Conservation (phyloP, 2,888 invertebrate genomes). For the Acanthosepion pharaonis region DNA sequence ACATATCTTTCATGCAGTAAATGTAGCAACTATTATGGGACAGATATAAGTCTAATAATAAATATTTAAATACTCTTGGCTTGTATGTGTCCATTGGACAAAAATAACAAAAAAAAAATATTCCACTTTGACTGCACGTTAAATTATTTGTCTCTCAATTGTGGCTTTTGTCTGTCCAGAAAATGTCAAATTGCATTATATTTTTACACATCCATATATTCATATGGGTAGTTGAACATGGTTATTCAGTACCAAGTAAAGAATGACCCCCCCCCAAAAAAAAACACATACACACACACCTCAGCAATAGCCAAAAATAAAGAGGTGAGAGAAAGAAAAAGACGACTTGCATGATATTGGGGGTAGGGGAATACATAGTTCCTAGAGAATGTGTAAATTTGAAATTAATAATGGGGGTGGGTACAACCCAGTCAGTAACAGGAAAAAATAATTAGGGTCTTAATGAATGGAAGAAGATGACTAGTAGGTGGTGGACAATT, state of each 20-base stretch:
- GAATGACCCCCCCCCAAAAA: neutral
- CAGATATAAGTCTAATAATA: neutral
- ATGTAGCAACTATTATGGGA: too few species aligned
- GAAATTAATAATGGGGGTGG: too few species aligned
- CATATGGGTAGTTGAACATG: neutral
- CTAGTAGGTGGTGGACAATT: too few species aligned
- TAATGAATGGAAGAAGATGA: too few species aligned
- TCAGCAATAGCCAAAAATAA: neutral
- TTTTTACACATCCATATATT: neutral
- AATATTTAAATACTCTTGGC: neutral
- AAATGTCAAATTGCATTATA: neutral
- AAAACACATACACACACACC: too few species aligned
- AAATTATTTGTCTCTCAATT: neutral
- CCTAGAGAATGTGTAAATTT: too few species aligned
- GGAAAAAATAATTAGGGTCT: too few species aligned
- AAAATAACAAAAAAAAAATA: neutral
- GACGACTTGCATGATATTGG: too few species aligned
- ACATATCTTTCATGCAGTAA: too few species aligned
- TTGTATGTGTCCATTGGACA: too few species aligned
- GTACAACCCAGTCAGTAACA: too few species aligned
- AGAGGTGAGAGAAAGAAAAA: neutral
- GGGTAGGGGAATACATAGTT: too few species aligned
- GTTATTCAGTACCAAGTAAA: neutral
- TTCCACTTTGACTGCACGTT: neutral
- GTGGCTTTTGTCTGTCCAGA: neutral